phyloP scores from a whole-genome alignment of 2,797 vertebrate genomes.

The Arnoldichthys spilopterus region DNA sequence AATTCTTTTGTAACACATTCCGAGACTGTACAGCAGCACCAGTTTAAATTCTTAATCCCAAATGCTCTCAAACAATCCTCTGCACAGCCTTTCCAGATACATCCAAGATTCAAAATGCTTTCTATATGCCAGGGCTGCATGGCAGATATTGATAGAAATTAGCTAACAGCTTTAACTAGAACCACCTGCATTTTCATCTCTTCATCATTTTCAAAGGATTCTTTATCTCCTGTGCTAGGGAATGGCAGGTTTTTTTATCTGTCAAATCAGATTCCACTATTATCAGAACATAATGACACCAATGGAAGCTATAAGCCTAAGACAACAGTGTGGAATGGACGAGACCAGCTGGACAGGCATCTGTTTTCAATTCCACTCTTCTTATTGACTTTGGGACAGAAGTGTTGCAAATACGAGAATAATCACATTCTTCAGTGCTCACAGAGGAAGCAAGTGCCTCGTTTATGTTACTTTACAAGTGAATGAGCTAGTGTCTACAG shows the following conservation, averaged over 20 bases:
- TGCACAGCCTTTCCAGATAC: not conserved
- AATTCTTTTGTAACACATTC: too few relatives aligned
- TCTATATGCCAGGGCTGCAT: not conserved
- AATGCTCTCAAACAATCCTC: not conserved
- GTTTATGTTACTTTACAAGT: conserved; percentile 48
- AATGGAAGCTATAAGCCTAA: conserved; percentile 6
- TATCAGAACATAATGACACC: conserved; percentile 4
- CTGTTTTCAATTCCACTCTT: conserved; percentile 32
- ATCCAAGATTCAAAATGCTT: not conserved
- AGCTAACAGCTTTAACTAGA: not conserved
- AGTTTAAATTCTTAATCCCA: not conserved
- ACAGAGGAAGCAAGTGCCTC: conserved; percentile 60
- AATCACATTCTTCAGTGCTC: conserved; percentile 63
- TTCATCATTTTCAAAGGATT: not conserved
- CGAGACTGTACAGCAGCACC: too few relatives aligned
- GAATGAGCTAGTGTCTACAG: conserved; percentile 52
- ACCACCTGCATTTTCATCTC: not conserved
- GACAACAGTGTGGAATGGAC: conserved; percentile 1
- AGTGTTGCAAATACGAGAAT: conserved; percentile 41
- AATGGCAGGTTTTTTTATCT: conserved; percentile 3
- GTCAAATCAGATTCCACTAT: conserved; percentile 18
- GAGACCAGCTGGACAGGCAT: not conserved
- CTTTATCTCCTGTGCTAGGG: not conserved
- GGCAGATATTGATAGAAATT: not conserved
- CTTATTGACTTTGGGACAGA: conserved; percentile 33